Conservation (phyloP, 92 coral and sea anemone species). For the Desmophyllum pertusum region DNA sequence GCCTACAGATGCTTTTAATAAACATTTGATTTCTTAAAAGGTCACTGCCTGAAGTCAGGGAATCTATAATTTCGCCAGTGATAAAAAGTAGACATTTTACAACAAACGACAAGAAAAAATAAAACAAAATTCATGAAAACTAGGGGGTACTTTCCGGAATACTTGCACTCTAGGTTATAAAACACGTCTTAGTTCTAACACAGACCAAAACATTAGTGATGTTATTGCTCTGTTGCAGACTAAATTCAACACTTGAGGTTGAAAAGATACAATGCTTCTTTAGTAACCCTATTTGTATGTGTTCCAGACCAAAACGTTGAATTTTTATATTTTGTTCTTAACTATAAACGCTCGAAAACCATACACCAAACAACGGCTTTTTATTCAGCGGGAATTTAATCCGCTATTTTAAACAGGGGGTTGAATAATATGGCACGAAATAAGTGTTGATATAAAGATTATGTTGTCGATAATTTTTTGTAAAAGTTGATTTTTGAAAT, state of each 20-base stretch:
- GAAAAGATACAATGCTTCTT: not conserved
- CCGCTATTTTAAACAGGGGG: too few species aligned
- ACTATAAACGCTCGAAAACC: too few species aligned
- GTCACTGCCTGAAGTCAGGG: constrained; percentile 8
- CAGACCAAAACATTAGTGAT: not conserved
- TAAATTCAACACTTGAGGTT: too few species aligned
- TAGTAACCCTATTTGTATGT: not conserved
- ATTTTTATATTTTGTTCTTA: not conserved
- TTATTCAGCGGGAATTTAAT: too few species aligned
- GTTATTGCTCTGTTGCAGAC: not conserved
- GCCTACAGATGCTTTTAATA: constrained; percentile 18
- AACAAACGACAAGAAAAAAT: not conserved
- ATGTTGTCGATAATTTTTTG: too few species aligned
- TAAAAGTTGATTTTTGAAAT: too few species aligned
- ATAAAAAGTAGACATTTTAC: not conserved
- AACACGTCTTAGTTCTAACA: not conserved
- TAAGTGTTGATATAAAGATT: too few species aligned
- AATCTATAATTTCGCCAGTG: not conserved
- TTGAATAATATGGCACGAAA: too few species aligned
- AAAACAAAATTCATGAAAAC: not conserved
- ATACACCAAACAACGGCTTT: too few species aligned
- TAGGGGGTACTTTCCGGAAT: not conserved
- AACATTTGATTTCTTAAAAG: constrained; percentile 7
- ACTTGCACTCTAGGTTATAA: not conserved
- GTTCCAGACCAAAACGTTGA: not conserved